Conservation (phyloP, 2,797 vertebrate species). For the Pangasius mekongensis region DNA sequence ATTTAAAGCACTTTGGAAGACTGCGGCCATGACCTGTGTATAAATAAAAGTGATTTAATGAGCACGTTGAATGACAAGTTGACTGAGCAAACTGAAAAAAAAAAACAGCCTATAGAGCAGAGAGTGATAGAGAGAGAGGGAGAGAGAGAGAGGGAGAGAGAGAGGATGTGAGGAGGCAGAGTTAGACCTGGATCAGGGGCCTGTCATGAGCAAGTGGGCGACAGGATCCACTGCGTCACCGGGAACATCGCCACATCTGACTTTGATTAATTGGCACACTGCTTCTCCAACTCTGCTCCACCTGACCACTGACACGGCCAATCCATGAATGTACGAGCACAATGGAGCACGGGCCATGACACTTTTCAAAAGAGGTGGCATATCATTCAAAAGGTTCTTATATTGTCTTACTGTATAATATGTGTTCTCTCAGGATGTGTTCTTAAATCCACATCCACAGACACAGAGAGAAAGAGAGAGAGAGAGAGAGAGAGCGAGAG, state of each 20-base stretch:
- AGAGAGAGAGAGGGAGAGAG: conserved; percentile 53
- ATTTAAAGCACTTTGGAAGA: conserved; percentile 15
- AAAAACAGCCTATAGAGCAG: conserved; percentile 36
- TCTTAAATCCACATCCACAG: conserved; percentile 22
- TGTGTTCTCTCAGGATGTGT: conserved; percentile 45
- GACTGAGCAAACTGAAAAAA: not conserved
- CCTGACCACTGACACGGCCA: conserved; percentile 87
- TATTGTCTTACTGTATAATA: conserved; percentile 15
- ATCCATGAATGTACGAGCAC: conserved; percentile 64
- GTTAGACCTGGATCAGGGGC: conserved; percentile 65
- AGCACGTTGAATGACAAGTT: conserved; percentile 19
- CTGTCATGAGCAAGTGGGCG: conserved; percentile 79
- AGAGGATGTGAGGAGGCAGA: conserved; percentile 60
- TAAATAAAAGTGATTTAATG: conserved; percentile 26
- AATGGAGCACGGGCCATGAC: conserved; percentile 75
- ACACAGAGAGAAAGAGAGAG: not conserved
- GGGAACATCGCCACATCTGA: conserved; percentile 93
- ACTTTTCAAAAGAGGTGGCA: conserved; percentile 63
- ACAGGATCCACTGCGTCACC: conserved; percentile 91
- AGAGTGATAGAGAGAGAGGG: conserved; percentile 85
- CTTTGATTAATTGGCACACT: conserved; percentile 94
- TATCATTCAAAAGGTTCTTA: conserved; percentile 21
- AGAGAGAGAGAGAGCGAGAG: not conserved
- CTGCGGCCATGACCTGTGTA: not conserved
- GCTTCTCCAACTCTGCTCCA: conserved; percentile 78